Conservation (phyloP, 2,113 vertebrate species). For the Ascaphus truei region DNA sequence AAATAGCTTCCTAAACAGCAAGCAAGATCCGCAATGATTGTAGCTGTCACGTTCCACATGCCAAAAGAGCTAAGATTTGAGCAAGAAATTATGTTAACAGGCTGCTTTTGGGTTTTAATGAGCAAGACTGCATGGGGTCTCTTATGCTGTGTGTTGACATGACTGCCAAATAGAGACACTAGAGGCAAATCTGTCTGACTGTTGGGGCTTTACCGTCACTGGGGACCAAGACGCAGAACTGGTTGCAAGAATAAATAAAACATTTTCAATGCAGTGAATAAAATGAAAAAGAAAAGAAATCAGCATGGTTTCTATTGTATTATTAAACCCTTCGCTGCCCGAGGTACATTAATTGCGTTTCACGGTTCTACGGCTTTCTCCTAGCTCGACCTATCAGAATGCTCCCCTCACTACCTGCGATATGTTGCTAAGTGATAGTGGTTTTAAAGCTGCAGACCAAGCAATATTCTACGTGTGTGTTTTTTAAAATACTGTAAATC, state of each 20-base stretch:
- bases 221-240: neutral
- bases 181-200: neutral
- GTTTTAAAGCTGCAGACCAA: no score
- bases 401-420: neutral
- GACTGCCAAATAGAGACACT: slow-evolving; percentile 7
- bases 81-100: slow-evolving; percentile 22
- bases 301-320: neutral
- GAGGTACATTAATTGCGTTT: neutral
- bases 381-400: neutral
- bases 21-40: neutral
- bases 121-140: slow-evolving; percentile 17
- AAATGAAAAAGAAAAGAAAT: neutral
- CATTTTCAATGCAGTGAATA: neutral
- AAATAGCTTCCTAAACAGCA: neutral
- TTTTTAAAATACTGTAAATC: no score
- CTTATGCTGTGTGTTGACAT: slow-evolving; percentile 10
- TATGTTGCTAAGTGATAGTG: no score
- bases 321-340: neutral
- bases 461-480: no score
- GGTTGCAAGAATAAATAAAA: neutral
- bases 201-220: neutral
- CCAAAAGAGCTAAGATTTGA: slow-evolving; percentile 15
- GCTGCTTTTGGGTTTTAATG: slow-evolving; percentile 14
- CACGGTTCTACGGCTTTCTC: neutral
- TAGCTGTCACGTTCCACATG: slow-evolving; percentile 26